Conservation (phyloP, 2,797 vertebrate species). For the Bryconaethiops microstoma region DNA sequence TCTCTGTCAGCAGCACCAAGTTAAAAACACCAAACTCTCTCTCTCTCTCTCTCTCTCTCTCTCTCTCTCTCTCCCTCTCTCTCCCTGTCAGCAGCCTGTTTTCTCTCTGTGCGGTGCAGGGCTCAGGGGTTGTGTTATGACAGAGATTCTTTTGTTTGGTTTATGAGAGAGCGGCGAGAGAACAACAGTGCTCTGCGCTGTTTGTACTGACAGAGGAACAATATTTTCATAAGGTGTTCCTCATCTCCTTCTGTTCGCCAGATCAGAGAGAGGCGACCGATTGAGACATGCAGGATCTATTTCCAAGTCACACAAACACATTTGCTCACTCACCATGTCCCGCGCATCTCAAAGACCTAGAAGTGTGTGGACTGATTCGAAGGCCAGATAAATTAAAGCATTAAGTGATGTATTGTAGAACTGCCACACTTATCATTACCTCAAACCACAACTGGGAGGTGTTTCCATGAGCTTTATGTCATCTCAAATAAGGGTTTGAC, state of each 20-base stretch:
- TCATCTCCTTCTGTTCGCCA: constrained; percentile 63
- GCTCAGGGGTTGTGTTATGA: constrained; percentile 58
- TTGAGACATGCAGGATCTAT: constrained; percentile 58
- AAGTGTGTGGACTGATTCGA: constrained; percentile 28
- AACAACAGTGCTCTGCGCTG: constrained; percentile 57
- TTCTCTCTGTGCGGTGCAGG: too few relatives aligned
- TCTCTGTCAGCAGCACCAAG: too few relatives aligned
- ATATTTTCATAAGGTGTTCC: constrained; percentile 76
- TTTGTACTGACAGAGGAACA: constrained; percentile 68
- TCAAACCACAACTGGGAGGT: not conserved
- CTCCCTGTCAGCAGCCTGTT: too few relatives aligned
- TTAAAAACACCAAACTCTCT: too few relatives aligned
- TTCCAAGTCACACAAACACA: constrained; percentile 57
- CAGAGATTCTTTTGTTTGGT: constrained; percentile 62
- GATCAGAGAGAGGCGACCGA: constrained; percentile 51
- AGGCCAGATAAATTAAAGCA: constrained; percentile 16
- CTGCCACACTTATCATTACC: constrained; percentile 29
- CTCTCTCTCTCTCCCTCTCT: too few relatives aligned
- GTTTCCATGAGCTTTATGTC: constrained; percentile 8
- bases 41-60: too few relatives aligned
- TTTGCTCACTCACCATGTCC: constrained; percentile 14
- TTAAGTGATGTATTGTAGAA: constrained; percentile 35
- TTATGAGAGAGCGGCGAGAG: constrained; percentile 55
- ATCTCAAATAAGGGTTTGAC: not conserved
- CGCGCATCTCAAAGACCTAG: constrained; percentile 10